These are phyloP conservation scores for Parascotia fuliginaria DNA, from an alignment of 2,888 invertebrate species.

Conservation along the genomic window DNA sequence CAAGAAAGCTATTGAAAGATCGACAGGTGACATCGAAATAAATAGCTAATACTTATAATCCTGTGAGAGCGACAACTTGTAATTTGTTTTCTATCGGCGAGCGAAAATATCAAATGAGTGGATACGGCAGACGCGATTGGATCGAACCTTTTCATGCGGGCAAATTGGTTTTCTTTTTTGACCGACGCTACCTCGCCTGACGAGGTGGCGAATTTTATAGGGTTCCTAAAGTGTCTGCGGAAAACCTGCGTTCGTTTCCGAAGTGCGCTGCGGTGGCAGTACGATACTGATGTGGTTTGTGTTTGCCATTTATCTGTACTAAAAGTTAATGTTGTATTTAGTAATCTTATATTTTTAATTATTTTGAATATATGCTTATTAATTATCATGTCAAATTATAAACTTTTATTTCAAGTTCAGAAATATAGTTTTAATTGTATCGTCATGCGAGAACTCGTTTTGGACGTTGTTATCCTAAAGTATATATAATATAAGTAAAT, in stretches of 20 bases:
- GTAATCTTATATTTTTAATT: no score
- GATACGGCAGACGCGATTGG: slow-evolving; percentile 77
- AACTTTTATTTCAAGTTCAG: no score
- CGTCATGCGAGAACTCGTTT: no score
- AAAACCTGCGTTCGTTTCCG: slow-evolving; percentile 1
- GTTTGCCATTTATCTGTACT: not conserved
- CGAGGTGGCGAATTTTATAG: slow-evolving; percentile 71
- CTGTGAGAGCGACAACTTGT: slow-evolving; percentile 72
- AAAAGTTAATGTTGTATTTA: no score
- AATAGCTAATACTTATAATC: slow-evolving; percentile 64
- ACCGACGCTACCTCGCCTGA: slow-evolving; percentile 69
- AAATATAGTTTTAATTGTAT: no score
- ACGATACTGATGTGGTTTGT: not conserved
- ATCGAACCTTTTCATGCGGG: slow-evolving; percentile 83
- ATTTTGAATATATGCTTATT: no score
- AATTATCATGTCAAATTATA: no score
- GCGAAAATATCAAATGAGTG: slow-evolving; percentile 85
- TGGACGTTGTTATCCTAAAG: no score
- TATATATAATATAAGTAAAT: no score
- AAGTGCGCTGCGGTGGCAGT: not conserved
- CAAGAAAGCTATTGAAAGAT: slow-evolving; percentile 68
- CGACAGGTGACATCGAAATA: slow-evolving; percentile 81
- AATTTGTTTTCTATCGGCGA: slow-evolving; percentile 80
- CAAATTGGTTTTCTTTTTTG: slow-evolving; percentile 86
- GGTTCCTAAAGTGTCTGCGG: slow-evolving; percentile 38